Evolutionary conservation across 2,888 invertebrate genomes (phyloP).

Genomic region (Rhingia campestris): DNA sequence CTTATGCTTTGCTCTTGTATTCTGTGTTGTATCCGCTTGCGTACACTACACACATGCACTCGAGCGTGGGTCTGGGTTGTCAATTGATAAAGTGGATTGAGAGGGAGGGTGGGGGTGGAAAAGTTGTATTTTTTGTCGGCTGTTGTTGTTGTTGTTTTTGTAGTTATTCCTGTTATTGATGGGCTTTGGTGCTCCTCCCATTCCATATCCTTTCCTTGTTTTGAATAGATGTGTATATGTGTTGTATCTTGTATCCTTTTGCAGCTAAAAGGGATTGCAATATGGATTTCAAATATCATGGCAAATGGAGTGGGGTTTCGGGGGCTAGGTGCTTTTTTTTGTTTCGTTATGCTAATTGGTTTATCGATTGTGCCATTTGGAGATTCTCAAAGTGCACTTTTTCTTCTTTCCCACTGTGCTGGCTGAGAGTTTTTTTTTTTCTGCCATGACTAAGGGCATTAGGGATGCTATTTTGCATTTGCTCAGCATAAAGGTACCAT

Average conservation of each 20-base stretch:
- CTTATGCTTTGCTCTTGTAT: not conserved
- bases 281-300: conserved; percentile 35
- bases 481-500: too few species aligned
- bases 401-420: not conserved
- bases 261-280: conserved; percentile 24
- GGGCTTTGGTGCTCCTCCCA: conserved; percentile 18
- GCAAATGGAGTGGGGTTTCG: conserved; percentile 9
- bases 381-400: not conserved
- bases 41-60: conserved; percentile 29
- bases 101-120: not conserved
- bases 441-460: not conserved
- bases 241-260: conserved; percentile 1
- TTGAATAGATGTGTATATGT: not conserved
- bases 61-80: conserved; percentile 10
- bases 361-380: conserved; percentile 49
- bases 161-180: conserved; percentile 22
- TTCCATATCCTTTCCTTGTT: conserved; percentile 10
- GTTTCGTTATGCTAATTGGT: conserved; percentile 42
- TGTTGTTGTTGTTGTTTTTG: not conserved
- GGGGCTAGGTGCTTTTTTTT: conserved; percentile 4
- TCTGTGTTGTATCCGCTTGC: conserved; percentile 3
- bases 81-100: conserved; percentile 52
- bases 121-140: not conserved
- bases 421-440: not conserved
- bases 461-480: too few species aligned